phyloP scores from a whole-genome alignment of 2,888 invertebrate species.

The Periphyllus acericola region DNA sequence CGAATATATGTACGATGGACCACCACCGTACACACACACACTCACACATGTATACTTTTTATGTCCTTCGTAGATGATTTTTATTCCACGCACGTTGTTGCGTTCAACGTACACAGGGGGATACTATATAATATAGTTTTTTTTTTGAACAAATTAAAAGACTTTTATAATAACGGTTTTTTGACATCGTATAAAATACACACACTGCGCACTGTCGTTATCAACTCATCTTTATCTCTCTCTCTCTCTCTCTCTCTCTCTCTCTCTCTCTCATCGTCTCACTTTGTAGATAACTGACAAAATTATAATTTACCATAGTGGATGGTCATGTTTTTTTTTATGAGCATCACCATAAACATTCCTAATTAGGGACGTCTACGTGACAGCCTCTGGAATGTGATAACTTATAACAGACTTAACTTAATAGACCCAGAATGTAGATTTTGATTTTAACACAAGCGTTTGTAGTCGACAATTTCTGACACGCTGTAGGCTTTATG shows the following conservation, averaged over 20 bases:
- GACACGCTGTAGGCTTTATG: background rate
- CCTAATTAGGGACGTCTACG: conserved; percentile 2
- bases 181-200: conserved; percentile 15
- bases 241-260: background rate
- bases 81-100: conserved; percentile 35
- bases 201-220: background rate
- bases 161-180: conserved; percentile 33
- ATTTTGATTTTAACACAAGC: conserved; percentile 15
- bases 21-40: background rate
- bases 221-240: conserved; percentile 1
- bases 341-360: conserved; percentile 14
- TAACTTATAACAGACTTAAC: conserved; percentile 2
- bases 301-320: conserved; percentile 16
- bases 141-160: conserved; percentile 44
- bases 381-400: conserved; percentile 18
- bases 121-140: background rate
- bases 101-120: background rate
- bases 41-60: background rate
- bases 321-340: conserved; percentile 25
- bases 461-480: background rate
- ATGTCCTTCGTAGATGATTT: conserved; percentile 14
- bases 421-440: background rate
- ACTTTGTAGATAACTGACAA: conserved; percentile 10
- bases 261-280: background rate
- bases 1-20: background rate